Evolutionary conservation across 2,113 vertebrate species (phyloP).

Genomic region (Caretta caretta): DNA sequence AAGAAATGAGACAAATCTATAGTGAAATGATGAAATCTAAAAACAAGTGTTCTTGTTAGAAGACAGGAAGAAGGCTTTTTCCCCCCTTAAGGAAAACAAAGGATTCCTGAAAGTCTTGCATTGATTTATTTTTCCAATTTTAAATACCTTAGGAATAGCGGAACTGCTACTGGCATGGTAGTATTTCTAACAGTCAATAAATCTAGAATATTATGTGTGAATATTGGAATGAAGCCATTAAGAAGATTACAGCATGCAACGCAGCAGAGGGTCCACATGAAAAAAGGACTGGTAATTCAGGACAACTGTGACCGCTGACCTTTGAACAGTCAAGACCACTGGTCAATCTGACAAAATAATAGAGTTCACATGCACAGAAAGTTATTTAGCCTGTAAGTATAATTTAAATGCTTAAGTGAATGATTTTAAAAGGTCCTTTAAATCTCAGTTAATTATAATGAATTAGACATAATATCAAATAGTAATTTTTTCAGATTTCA

Average conservation of each 20-base stretch:
- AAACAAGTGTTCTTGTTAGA: constrained; percentile 79
- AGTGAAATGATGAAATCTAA: constrained; percentile 78
- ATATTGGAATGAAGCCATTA: constrained; percentile 94
- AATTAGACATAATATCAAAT: constrained; percentile 62
- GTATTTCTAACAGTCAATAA: constrained; percentile 97
- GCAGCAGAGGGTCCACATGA: constrained; percentile 88
- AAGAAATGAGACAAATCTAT: constrained; percentile 72
- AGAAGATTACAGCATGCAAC: constrained; percentile 89
- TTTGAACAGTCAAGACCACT: constrained; percentile 86
- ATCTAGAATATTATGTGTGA: constrained; percentile 99
- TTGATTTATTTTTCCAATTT: constrained; percentile 91
- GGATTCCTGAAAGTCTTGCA: constrained; percentile 76
- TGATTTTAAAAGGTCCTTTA: constrained; percentile 69
- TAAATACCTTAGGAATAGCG: constrained; percentile 86
- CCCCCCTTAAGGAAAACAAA: constrained; percentile 77
- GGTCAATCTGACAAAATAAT: constrained; percentile 88
- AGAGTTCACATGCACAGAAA: constrained; percentile 88
- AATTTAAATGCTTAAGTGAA: constrained; percentile 72
- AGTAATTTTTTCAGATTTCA: constrained; percentile 53
- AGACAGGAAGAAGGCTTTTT: constrained; percentile 67
- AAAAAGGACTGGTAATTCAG: constrained; percentile 90
- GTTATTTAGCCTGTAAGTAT: constrained; percentile 72
- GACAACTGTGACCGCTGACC: constrained; percentile 99
- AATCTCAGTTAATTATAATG: constrained; percentile 72
- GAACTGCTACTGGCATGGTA: constrained; percentile 93